Evolutionary conservation across 1,140 invertebrate genomes (phyloP).

Genomic region (Bombus fervidus): DNA sequence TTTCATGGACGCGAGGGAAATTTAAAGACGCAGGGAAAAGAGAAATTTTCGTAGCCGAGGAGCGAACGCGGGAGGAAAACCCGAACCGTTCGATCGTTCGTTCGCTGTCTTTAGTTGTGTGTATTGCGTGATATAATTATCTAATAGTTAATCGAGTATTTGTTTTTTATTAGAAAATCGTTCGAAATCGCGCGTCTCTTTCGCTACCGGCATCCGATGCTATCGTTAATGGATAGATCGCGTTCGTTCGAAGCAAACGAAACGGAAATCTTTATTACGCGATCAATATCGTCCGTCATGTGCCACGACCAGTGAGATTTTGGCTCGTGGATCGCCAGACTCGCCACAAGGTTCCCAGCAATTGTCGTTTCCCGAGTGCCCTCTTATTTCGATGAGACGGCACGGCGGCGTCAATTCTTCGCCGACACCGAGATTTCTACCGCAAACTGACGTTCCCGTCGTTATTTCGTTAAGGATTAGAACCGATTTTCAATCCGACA

Average conservation of each 20-base stretch:
- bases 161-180: neutral
- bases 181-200: neutral
- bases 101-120: too few species aligned
- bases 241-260: neutral
- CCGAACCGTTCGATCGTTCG: too few species aligned
- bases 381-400: constrained; percentile 18
- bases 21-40: too few species aligned
- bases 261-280: constrained; percentile 1
- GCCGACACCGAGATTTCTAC: neutral
- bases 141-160: too few species aligned
- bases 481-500: too few species aligned
- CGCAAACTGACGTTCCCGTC: neutral
- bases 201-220: neutral
- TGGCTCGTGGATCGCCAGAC: constrained; percentile 35
- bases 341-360: neutral
- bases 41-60: too few species aligned
- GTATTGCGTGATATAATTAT: too few species aligned
- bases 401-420: neutral
- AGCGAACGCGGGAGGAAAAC: too few species aligned
- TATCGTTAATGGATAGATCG: neutral
- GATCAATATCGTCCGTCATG: constrained; percentile 10
- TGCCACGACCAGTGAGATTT: constrained; percentile 10
- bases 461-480: neutral
- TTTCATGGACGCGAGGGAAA: too few species aligned
- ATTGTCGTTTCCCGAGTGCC: neutral